Evolutionary conservation across 2,113 vertebrate genomes (phyloP).

Genomic region (Mandrillus leucophaeus): DNA sequence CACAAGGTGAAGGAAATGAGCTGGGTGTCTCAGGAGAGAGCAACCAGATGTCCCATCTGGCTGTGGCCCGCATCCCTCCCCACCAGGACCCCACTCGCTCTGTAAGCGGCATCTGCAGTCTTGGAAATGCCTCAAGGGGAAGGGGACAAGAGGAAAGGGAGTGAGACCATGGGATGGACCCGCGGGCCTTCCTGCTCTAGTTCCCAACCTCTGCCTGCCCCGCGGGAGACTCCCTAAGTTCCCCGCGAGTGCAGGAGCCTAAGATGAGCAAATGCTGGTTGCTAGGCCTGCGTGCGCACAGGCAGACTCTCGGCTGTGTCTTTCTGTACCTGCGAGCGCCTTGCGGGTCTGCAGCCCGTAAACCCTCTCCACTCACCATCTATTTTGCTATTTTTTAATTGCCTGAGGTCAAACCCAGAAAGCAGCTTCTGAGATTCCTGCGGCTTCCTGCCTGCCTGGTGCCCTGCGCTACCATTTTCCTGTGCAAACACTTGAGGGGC

Average conservation of each 20-base stretch:
- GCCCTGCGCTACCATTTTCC: not conserved
- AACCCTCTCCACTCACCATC: not conserved
- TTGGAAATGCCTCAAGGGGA: not conserved
- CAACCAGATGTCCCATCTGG: no score
- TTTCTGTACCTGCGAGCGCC: accelerated
- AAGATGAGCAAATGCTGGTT: accelerated
- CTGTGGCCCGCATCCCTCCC: not conserved
- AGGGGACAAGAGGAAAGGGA: no score
- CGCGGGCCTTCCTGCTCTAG: accelerated
- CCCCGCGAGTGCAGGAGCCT: accelerated
- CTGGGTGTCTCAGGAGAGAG: not conserved
- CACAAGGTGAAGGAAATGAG: accelerated
- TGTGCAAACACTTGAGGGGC: not conserved
- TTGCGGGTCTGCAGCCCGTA: not conserved
- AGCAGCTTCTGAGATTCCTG: not conserved
- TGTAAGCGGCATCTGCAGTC: not conserved
- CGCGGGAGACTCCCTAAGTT: accelerated
- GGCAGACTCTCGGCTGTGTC: no score
- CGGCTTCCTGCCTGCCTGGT: not conserved
- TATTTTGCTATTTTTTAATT: accelerated
- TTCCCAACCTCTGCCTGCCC: not conserved
- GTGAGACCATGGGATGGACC: not conserved
- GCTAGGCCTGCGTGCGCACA: accelerated
- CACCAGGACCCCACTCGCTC: no score
- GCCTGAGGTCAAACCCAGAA: not conserved